phyloP scores from a whole-genome alignment of 2,797 vertebrate genomes.

The Loriculus beryllinus region DNA sequence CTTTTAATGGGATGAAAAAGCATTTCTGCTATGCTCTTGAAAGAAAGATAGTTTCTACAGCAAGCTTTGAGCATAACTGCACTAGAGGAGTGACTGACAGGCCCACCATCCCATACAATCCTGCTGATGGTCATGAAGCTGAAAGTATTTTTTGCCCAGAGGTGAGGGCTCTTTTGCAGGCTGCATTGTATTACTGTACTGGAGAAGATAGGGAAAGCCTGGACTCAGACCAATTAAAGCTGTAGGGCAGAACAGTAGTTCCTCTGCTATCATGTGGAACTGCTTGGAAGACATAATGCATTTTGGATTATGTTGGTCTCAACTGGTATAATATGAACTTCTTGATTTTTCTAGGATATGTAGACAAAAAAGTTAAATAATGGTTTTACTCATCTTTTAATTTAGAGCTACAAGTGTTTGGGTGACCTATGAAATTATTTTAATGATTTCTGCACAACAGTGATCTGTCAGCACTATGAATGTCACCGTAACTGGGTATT shows the following conservation, averaged over 20 bases:
- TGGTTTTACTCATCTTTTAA: constrained; percentile 38
- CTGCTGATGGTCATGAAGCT: background rate
- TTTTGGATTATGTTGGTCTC: constrained; percentile 46
- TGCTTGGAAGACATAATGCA: constrained; percentile 36
- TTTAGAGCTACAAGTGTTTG: constrained; percentile 34
- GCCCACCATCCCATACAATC: rapidly evolving
- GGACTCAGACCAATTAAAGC: background rate
- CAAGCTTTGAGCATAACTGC: background rate
- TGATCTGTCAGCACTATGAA: constrained; percentile 30
- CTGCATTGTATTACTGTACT: background rate
- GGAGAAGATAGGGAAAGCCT: background rate
- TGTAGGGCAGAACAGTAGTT: background rate
- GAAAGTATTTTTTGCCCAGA: background rate
- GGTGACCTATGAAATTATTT: constrained; percentile 36
- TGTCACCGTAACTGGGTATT: background rate
- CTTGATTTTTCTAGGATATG: background rate
- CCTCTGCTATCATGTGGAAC: constrained; percentile 26
- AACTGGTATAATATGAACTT: constrained; percentile 20
- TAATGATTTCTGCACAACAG: background rate
- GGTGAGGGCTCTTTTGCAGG: background rate
- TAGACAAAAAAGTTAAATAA: constrained; percentile 3
- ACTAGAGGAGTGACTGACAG: background rate
- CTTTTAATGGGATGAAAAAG: background rate
- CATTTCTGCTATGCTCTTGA: background rate
- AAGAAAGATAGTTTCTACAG: background rate